These are phyloP conservation scores for Sminthurides aquaticus DNA, from an alignment of 2,888 invertebrate genomes.

Conservation along the genomic window DNA sequence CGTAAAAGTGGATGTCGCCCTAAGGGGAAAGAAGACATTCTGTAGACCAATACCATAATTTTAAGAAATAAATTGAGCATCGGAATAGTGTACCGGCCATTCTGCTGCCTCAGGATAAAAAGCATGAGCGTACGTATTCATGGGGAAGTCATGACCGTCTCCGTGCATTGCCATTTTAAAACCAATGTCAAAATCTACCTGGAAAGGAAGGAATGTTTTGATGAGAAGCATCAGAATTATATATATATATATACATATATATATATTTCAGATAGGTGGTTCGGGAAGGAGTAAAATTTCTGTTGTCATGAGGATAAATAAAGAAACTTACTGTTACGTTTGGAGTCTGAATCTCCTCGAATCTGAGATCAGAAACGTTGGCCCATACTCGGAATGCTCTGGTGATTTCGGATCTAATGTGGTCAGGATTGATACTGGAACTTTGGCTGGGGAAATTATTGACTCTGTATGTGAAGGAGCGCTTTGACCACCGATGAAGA, in stretches of 20 bases:
- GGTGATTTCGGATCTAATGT: slow-evolving; percentile 18
- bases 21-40: not conserved
- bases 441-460: slow-evolving; percentile 26
- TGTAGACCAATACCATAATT: slow-evolving; percentile 39
- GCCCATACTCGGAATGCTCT: slow-evolving; percentile 33
- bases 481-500: slow-evolving; percentile 32
- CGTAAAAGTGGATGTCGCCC: slow-evolving; percentile 50
- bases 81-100: no score
- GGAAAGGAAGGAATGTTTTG: no score
- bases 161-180: slow-evolving; percentile 45
- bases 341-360: slow-evolving; percentile 20
- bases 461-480: slow-evolving; percentile 31
- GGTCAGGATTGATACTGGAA: not conserved
- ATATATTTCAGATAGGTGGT: no score
- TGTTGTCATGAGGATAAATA: not conserved
- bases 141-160: slow-evolving; percentile 47
- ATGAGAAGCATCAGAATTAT: no score
- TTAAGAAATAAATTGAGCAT: no score
- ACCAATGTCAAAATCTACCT: slow-evolving; percentile 45
- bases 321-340: not conserved
- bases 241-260: no score
- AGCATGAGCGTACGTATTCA: slow-evolving; percentile 46
- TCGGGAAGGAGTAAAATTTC: not conserved
- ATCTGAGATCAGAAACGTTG: slow-evolving; percentile 28
- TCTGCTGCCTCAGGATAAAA: no score